These are phyloP conservation scores for Bufo gargarizans DNA, from an alignment of 2,113 vertebrate genomes.

Conservation along the genomic window DNA sequence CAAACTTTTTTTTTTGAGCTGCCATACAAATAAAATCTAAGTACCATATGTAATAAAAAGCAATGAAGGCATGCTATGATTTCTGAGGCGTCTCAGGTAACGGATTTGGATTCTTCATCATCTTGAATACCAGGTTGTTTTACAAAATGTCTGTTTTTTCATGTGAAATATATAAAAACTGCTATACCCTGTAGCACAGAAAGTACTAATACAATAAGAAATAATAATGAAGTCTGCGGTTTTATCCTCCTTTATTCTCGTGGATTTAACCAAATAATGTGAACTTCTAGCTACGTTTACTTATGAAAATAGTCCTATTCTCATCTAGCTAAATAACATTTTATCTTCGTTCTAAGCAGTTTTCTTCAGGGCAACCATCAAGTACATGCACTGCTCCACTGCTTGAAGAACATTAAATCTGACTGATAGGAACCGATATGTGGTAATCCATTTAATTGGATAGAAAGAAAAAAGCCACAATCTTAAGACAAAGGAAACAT, in stretches of 20 bases:
- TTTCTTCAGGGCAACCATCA: conserved; percentile 45
- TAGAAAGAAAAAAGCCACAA: background rate
- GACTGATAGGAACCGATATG: conserved; percentile 27
- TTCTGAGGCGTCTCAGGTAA: background rate
- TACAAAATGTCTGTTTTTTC: background rate
- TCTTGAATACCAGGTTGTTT: background rate
- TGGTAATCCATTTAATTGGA: conserved; percentile 42
- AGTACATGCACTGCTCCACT: conserved; percentile 9
- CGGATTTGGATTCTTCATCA: background rate
- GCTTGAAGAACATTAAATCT: conserved; percentile 29
- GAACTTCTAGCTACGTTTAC: background rate
- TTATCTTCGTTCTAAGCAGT: conserved; percentile 30
- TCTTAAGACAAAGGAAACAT: conserved; percentile 30
- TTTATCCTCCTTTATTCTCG: background rate
- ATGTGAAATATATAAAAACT: background rate
- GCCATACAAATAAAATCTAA: background rate
- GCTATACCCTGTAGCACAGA: background rate
- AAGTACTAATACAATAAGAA: background rate
- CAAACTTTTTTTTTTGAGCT: background rate
- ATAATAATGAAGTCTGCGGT: background rate
- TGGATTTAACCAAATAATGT: background rate
- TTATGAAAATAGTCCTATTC: conserved; percentile 21
- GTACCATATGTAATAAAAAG: background rate
- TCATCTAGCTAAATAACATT: conserved; percentile 40
- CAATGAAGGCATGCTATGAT: background rate